Percentiles rank a stretch among this genome's conserved stretches.
Evolutionary conservation across 2,888 invertebrate species (phyloP).

Genomic region (Reticulitermes lucifugus): DNA sequence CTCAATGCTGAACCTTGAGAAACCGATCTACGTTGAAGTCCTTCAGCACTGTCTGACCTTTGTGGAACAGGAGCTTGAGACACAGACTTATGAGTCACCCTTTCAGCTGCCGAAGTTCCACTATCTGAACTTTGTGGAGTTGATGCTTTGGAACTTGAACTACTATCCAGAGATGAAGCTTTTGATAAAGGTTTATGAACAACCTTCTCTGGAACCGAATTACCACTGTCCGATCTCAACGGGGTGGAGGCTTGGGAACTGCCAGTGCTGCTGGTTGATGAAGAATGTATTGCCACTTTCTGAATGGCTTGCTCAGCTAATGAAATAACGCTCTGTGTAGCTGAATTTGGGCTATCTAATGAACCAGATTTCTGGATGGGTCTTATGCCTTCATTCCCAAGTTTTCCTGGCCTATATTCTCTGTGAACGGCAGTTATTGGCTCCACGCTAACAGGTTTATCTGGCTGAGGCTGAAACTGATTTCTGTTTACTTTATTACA

Average conservation of each 20-base stretch:
- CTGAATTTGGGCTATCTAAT: constrained; percentile 14
- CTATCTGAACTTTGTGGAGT: constrained; percentile 51
- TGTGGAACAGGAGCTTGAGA: constrained; percentile 45
- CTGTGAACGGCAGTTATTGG: constrained; percentile 44
- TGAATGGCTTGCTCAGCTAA: constrained; percentile 11
- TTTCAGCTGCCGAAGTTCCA: constrained; percentile 41
- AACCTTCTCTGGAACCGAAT: constrained; percentile 20
- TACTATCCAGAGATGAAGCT: constrained; percentile 37
- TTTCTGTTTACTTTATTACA: not conserved
- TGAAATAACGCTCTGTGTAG: constrained; percentile 42
- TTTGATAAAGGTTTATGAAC: constrained; percentile 15
- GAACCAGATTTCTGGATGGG: constrained; percentile 16
- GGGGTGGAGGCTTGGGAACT: constrained; percentile 46
- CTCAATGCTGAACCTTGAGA: constrained; percentile 19
- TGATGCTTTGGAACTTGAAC: constrained; percentile 37
- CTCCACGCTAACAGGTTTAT: not conserved
- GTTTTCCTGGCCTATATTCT: constrained; percentile 48
- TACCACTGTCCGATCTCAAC: constrained; percentile 50
- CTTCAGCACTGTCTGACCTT: constrained; percentile 40
- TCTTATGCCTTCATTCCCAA: constrained; percentile 36
- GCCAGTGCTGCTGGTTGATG: constrained; percentile 17
- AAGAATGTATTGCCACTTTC: not conserved
- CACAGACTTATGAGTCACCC: constrained; percentile 15
- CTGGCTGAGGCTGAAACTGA: not conserved
- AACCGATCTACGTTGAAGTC: not conserved